These are phyloP conservation scores for Alouatta palliata DNA, from an alignment of 2,113 vertebrate genomes.

Conservation along the genomic window DNA sequence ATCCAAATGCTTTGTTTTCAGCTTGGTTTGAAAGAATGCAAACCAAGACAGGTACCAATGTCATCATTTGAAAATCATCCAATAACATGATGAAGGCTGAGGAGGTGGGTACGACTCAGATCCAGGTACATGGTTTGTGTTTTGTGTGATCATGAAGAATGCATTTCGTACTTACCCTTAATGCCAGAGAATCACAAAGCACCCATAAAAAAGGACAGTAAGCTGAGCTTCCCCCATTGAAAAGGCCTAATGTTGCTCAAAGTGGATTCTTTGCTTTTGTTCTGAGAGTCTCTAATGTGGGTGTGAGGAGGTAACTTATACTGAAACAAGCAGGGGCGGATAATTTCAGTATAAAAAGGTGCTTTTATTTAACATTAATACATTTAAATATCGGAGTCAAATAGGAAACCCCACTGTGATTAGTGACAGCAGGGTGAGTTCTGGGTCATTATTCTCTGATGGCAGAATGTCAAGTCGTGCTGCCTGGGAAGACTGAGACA, in stretches of 20 bases:
- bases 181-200: neutral
- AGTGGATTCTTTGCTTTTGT: neutral
- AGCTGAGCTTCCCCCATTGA: neutral
- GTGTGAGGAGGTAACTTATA: neutral
- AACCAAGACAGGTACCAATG: neutral
- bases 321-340: neutral
- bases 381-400: slow-evolving; percentile 5
- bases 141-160: neutral
- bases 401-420: neutral
- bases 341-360: slow-evolving; percentile 10
- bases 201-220: neutral
- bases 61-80: neutral
- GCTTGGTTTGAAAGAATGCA: neutral
- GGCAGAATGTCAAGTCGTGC: slow-evolving; percentile 16
- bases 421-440: neutral
- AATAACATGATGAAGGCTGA: neutral
- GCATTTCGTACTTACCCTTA: neutral
- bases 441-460: neutral
- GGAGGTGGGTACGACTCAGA: fast-evolving
- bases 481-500: slow-evolving; percentile 10
- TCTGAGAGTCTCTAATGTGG: neutral
- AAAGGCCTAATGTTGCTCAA: neutral
- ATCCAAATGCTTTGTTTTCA: slow-evolving; percentile 5
- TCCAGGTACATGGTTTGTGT: neutral
- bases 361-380: slow-evolving; percentile 29